These are phyloP conservation scores for Ectemnius continuus DNA, from an alignment of 2,888 invertebrate genomes.

Conservation along the genomic window DNA sequence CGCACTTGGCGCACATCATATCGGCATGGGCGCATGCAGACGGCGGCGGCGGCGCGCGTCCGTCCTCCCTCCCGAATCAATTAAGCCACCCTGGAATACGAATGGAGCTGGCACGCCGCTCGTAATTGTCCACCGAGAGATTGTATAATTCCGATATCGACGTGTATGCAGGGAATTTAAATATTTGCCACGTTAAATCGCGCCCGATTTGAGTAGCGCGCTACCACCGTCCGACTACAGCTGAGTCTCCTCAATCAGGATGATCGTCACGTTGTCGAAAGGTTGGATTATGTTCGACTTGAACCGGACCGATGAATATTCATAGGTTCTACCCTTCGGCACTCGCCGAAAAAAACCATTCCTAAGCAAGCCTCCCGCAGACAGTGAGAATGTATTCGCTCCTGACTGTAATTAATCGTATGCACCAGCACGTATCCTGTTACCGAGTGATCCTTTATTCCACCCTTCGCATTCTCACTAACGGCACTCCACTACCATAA, in stretches of 20 bases:
- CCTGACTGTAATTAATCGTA: constrained; percentile 71
- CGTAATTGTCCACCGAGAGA: constrained; percentile 34
- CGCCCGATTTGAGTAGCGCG: constrained; percentile 28
- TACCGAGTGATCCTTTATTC: constrained; percentile 41
- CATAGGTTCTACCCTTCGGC: constrained; percentile 35
- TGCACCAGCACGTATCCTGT: constrained; percentile 53
- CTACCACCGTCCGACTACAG: constrained; percentile 2
- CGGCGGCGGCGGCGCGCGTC: constrained; percentile 1
- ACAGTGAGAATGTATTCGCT: constrained; percentile 37
- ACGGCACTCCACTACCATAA: background rate
- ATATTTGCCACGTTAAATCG: constrained; percentile 38
- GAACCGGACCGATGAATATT: constrained; percentile 49
- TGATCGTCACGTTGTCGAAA: constrained; percentile 51
- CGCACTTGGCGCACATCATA: background rate
- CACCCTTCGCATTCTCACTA: background rate
- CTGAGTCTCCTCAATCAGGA: constrained; percentile 43
- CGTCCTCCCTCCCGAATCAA: constrained; percentile 29
- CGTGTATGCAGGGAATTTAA: constrained; percentile 44
- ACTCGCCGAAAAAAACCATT: constrained; percentile 28
- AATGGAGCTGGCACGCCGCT: background rate
- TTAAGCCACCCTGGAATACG: constrained; percentile 17
- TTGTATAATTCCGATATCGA: constrained; percentile 42
- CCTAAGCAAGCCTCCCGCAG: constrained; percentile 34
- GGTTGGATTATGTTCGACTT: constrained; percentile 46
- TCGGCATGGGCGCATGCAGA: constrained; percentile 27